Evolutionary conservation across 2,113 vertebrate species (phyloP).

Genomic region (Paramormyrops kingsleyae): DNA sequence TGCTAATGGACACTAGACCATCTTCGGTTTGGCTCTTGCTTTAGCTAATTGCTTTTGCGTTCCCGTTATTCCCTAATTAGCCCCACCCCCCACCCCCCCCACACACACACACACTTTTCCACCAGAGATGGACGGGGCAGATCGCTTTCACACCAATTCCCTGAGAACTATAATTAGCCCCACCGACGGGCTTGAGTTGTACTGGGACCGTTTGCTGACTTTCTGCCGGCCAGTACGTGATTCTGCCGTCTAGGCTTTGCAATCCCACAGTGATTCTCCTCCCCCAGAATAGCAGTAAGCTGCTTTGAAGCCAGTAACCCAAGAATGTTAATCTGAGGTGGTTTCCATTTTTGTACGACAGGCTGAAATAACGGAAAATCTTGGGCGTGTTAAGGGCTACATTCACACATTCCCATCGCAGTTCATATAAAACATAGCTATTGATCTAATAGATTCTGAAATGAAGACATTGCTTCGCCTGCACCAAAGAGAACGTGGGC

Average conservation of each 20-base stretch:
- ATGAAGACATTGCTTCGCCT: not conserved
- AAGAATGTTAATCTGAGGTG: not conserved
- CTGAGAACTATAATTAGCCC: slow-evolving; percentile 11
- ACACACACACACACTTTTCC: not conserved
- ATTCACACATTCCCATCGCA: not conserved
- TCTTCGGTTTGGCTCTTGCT: not conserved
- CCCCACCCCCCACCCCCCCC: not conserved
- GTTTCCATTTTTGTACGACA: not conserved
- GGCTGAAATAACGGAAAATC: not conserved
- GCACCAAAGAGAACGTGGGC: not conserved
- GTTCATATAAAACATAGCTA: not conserved
- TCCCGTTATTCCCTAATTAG: slow-evolving; percentile 25
- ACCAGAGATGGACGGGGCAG: not conserved
- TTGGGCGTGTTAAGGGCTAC: not conserved
- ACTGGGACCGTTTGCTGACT: not conserved
- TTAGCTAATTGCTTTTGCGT: not conserved
- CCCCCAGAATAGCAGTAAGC: not conserved
- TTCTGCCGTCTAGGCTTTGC: not conserved
- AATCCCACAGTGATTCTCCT: not conserved
- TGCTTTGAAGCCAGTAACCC: not conserved
- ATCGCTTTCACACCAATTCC: not conserved
- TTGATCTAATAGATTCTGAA: not conserved
- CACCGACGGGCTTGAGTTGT: not conserved
- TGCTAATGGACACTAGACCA: not conserved
- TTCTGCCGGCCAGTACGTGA: not conserved